Percentiles rank a stretch among this genome's conserved stretches.
phyloP scores from a whole-genome alignment of 53 echinoderm and acorn worm genomes.

The Mesocentrotus franciscanus region DNA sequence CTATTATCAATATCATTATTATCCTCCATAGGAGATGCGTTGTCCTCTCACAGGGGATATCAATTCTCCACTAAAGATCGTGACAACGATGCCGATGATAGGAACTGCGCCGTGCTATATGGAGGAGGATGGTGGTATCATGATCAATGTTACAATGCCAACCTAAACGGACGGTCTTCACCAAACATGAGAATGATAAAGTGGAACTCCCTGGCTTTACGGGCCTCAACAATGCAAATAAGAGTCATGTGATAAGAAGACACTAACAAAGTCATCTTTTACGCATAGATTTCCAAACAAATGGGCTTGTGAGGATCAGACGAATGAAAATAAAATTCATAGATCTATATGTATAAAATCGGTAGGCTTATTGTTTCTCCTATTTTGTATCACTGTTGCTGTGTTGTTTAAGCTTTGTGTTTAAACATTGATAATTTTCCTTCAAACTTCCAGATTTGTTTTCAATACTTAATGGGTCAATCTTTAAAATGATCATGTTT shows the following conservation, averaged over 20 bases:
- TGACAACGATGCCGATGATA: neutral
- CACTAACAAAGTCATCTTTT: no score
- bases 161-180: neutral
- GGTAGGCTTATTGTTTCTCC: no score
- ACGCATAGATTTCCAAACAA: no score
- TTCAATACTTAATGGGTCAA: no score
- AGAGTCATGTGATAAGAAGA: neutral
- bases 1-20: neutral
- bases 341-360: no score
- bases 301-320: no score
- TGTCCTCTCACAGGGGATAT: neutral
- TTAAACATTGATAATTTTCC: no score
- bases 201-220: neutral
- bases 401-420: no score
- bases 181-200: neutral
- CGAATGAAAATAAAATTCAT: no score
- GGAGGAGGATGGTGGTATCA: neutral
- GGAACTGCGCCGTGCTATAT: neutral
- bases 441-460: no score
- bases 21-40: neutral
- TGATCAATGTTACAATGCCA: neutral
- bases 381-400: no score
- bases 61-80: neutral
- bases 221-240: neutral
- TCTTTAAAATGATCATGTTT: no score